Evolutionary conservation across 1,140 invertebrate genomes (phyloP).

Genomic region (Mya arenaria): DNA sequence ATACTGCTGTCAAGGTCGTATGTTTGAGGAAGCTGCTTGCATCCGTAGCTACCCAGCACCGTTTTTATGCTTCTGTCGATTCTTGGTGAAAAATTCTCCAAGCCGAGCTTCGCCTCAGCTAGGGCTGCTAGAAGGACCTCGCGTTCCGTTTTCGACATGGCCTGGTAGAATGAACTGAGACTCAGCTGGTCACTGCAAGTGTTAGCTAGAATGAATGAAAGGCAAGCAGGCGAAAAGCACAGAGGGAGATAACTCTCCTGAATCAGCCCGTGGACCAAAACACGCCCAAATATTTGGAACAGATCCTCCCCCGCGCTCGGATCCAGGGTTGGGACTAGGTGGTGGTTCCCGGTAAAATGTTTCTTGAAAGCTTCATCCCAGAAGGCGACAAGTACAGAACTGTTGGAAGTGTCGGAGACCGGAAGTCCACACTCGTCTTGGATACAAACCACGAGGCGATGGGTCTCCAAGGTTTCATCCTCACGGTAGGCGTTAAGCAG

Average conservation of each 20-base stretch:
- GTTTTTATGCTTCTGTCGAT: slow-evolving; percentile 39
- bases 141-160: slow-evolving; percentile 46
- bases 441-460: slow-evolving; percentile 13
- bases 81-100: slow-evolving; percentile 26
- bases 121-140: slow-evolving; percentile 29
- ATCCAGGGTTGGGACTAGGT: slow-evolving; percentile 45
- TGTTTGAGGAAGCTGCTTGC: slow-evolving; percentile 28
- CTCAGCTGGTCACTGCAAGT: slow-evolving; percentile 28
- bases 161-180: slow-evolving; percentile 46
- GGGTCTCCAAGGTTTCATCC: not conserved
- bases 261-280: slow-evolving; percentile 51
- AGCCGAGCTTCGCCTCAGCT: slow-evolving; percentile 33
- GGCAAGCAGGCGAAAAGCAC: slow-evolving; percentile 38
- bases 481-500: slow-evolving; percentile 26
- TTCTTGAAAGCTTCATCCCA: slow-evolving; percentile 52
- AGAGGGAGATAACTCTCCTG: slow-evolving; percentile 49
- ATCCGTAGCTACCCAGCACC: slow-evolving; percentile 50
- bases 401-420: not conserved
- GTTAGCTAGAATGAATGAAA: slow-evolving; percentile 13
- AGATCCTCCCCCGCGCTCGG: slow-evolving; percentile 37
- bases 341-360: slow-evolving; percentile 49
- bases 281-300: slow-evolving; percentile 47
- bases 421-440: not conserved
- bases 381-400: slow-evolving; percentile 43
- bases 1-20: slow-evolving; percentile 28